These are phyloP conservation scores for Avahi laniger DNA, from an alignment of 2,797 vertebrate species.

Conservation along the genomic window DNA sequence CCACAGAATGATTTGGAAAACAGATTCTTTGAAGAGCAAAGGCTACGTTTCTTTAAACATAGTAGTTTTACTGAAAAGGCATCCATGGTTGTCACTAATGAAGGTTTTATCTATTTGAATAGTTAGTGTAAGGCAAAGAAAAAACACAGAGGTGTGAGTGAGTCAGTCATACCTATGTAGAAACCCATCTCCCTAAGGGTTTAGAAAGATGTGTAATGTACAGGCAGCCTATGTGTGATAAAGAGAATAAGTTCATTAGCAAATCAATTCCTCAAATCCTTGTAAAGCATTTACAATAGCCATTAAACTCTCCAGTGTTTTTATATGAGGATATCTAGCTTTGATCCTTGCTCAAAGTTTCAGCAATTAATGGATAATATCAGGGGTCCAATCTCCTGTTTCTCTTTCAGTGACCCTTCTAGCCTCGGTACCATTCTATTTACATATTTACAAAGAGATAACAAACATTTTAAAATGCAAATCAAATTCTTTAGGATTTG, in stretches of 20 bases:
- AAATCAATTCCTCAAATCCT: neutral
- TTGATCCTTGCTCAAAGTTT: neutral
- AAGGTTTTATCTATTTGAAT: neutral
- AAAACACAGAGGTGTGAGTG: neutral
- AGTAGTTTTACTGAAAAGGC: neutral
- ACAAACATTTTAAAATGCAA: neutral
- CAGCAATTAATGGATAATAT: neutral
- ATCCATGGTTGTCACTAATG: no score
- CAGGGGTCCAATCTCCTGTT: neutral
- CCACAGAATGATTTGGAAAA: neutral
- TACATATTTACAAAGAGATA: neutral
- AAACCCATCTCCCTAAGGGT: neutral
- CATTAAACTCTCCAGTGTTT: neutral
- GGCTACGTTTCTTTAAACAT: neutral
- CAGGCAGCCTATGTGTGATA: neutral
- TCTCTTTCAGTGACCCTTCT: neutral
- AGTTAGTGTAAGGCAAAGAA: neutral
- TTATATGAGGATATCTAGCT: neutral
- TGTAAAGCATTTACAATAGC: neutral
- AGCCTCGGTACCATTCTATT: neutral
- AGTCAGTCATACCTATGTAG: neutral
- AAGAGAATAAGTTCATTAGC: neutral
- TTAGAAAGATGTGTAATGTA: neutral
- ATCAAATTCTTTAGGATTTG: neutral
- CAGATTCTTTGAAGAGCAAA: neutral